phyloP scores from a whole-genome alignment of 2,113 vertebrate genomes.

The Labrus mixtus region DNA sequence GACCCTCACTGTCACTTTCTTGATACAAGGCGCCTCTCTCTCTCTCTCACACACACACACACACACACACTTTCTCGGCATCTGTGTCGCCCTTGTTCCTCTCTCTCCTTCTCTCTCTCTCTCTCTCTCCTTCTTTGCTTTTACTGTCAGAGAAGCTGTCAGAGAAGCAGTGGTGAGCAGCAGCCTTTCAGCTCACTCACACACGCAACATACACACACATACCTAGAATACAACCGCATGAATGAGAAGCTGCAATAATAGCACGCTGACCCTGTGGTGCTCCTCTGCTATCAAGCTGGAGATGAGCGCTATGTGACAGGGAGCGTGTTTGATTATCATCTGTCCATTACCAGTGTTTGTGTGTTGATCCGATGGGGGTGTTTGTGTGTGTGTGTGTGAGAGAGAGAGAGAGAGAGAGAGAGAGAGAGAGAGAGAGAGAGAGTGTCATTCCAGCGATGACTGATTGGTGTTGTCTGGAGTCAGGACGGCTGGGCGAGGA shows the following conservation, averaged over 20 bases:
- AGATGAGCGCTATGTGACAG: slow-evolving; percentile 46
- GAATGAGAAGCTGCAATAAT: slow-evolving; percentile 64
- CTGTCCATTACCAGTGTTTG: slow-evolving; percentile 34
- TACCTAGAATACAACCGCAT: slow-evolving; percentile 18
- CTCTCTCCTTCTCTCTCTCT: slow-evolving; percentile 3
- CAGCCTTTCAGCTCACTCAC: slow-evolving; percentile 27
- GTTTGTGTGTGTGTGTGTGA: neutral
- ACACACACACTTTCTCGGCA: neutral
- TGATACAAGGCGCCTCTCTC: slow-evolving; percentile 40
- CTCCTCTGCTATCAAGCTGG: slow-evolving; percentile 28
- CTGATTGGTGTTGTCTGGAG: slow-evolving; percentile 52
- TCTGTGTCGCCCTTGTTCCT: slow-evolving; percentile 34
- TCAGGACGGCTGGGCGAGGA: slow-evolving; percentile 52
- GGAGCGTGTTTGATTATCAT: slow-evolving; percentile 53
- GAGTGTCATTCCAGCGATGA: slow-evolving; percentile 41
- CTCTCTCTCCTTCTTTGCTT: slow-evolving; percentile 18
- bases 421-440: neutral
- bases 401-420: neutral
- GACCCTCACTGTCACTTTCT: slow-evolving; percentile 54
- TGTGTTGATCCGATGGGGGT: slow-evolving; percentile 20
- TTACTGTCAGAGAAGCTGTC: slow-evolving; percentile 64
- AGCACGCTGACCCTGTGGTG: slow-evolving; percentile 61
- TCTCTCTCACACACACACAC: slow-evolving; percentile 4
- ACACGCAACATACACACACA: slow-evolving; percentile 23
- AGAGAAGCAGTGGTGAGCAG: slow-evolving; percentile 43